Evolutionary conservation across 2,113 vertebrate genomes (phyloP).

Genomic region (Antigone vipio): DNA sequence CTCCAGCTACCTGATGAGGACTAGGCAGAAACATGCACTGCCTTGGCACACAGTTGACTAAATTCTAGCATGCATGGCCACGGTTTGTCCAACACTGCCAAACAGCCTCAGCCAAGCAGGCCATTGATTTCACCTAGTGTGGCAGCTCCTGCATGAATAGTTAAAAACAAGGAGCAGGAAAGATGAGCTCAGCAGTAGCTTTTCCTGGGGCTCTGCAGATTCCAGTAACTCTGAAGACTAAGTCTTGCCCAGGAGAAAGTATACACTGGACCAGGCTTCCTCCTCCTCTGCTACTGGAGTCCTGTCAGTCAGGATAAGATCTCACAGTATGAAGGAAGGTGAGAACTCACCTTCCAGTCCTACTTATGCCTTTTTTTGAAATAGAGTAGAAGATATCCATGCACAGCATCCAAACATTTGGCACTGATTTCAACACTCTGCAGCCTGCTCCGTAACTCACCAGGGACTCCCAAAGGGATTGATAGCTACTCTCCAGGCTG

Average conservation of each 20-base stretch:
- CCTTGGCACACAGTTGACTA: not conserved
- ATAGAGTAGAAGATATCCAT: not conserved
- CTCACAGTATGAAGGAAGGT: not conserved
- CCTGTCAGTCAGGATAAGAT: not conserved
- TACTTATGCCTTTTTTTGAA: not conserved
- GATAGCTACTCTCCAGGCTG: not conserved
- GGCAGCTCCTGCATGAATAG: not conserved
- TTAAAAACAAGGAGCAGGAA: not conserved
- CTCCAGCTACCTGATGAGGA: not conserved
- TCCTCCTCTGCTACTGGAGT: not conserved
- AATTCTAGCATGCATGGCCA: not conserved
- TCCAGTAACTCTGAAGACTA: not conserved
- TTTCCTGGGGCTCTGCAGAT: not conserved
- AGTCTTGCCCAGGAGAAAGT: not conserved
- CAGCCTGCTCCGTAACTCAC: rapidly evolving
- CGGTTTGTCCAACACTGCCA: not conserved
- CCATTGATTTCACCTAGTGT: not conserved
- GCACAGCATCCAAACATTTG: not conserved
- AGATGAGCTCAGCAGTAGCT: not conserved
- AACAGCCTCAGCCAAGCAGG: not conserved
- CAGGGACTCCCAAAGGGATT: no score
- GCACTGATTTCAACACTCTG: not conserved
- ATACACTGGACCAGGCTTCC: not conserved
- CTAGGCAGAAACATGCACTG: not conserved
- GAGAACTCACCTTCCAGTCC: not conserved